Percentiles rank a stretch among this genome's conserved stretches.
These are phyloP conservation scores for Choloepus hoffmanni DNA, from an alignment of 2,113 vertebrate genomes.

Conservation along the genomic window DNA sequence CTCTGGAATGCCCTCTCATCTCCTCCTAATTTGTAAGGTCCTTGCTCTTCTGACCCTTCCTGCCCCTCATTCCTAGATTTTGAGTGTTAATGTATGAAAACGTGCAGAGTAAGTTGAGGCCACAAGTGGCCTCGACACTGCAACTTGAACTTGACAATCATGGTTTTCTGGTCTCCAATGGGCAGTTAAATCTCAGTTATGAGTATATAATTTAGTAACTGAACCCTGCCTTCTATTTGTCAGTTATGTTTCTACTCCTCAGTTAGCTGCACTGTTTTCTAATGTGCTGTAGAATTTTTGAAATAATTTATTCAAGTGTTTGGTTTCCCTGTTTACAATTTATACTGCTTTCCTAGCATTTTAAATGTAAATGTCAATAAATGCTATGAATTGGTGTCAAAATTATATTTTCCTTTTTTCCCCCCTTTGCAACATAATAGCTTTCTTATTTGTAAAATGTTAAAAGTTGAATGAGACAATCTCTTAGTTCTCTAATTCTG, in stretches of 20 bases:
- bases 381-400: slow-evolving; percentile 80
- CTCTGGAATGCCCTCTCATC: background rate
- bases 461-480: background rate
- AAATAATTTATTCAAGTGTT: slow-evolving; percentile 83
- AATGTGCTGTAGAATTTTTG: slow-evolving; percentile 82
- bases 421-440: background rate
- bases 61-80: background rate
- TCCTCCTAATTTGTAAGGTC: background rate
- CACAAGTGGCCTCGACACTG: slow-evolving; percentile 48
- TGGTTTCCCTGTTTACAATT: slow-evolving; percentile 84
- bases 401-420: slow-evolving; percentile 54
- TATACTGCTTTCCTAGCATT: slow-evolving; percentile 83
- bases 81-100: slow-evolving; percentile 54
- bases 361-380: slow-evolving; percentile 84
- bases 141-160: slow-evolving; percentile 81
- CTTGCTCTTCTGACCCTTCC: background rate
- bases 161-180: slow-evolving; percentile 70
- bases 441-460: background rate
- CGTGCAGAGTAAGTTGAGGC: slow-evolving; percentile 53
- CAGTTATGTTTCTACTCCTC: slow-evolving; percentile 69
- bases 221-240: slow-evolving; percentile 59
- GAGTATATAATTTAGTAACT: slow-evolving; percentile 59
- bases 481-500: background rate
- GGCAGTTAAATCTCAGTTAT: slow-evolving; percentile 68
- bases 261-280: slow-evolving; percentile 81